A percentile compares a stretch with the other conserved stretches of the same genome.
Evolutionary conservation across 2,888 invertebrate genomes (phyloP).

Genomic region (Corbicula japonica): DNA sequence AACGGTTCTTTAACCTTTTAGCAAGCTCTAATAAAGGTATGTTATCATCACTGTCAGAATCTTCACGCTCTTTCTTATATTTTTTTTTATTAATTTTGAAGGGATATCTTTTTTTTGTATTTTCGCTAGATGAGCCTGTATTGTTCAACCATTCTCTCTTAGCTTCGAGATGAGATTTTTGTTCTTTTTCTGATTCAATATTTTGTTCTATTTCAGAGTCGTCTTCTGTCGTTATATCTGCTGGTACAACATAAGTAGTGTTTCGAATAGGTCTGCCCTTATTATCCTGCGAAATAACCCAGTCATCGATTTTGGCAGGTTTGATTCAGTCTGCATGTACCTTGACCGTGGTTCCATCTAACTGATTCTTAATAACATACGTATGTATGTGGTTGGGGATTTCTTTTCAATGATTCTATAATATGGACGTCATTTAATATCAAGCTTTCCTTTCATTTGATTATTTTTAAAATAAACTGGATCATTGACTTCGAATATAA

Average conservation of each 20-base stretch:
- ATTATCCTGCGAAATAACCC: constrained; percentile 21
- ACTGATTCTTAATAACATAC: constrained; percentile 46
- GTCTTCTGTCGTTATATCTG: not conserved
- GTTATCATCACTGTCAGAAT: not conserved
- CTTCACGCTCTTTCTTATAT: not conserved
- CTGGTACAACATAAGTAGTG: constrained; percentile 12
- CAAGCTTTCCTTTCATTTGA: constrained; percentile 37
- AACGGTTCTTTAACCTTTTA: constrained; percentile 7
- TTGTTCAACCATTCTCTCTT: too few species aligned
- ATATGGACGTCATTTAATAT: constrained; percentile 54
- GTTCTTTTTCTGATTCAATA: not conserved
- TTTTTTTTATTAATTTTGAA: not conserved
- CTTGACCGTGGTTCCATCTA: constrained; percentile 22
- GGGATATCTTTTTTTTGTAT: not conserved
- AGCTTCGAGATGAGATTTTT: too few species aligned
- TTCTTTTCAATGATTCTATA: constrained; percentile 50
- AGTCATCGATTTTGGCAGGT: constrained; percentile 36
- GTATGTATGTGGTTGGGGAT: constrained; percentile 44
- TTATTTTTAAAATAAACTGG: constrained; percentile 49
- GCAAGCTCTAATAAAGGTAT: not conserved
- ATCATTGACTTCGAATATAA: constrained; percentile 46
- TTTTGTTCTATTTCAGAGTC: not conserved
- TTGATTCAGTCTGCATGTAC: constrained; percentile 43
- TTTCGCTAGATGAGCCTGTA: not conserved
- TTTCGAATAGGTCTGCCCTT: constrained; percentile 11